Evolutionary conservation across 2,888 invertebrate genomes (phyloP), one percentile per base, ranked within the genome.

Genomic region (Petrolisthes cinctipes): DNA sequence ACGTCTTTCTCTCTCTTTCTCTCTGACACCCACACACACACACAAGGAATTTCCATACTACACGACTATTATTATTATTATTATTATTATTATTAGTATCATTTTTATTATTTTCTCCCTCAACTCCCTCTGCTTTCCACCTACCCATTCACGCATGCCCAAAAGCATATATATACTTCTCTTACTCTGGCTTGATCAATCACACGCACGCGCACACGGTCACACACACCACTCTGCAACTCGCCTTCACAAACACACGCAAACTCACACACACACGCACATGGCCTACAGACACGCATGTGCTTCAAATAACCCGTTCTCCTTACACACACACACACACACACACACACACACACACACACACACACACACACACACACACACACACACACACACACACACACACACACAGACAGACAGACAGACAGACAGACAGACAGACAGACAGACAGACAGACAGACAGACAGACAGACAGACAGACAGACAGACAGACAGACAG

Each of bases 381-480:
- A 23, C 51, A 4, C 14, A 76, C 3, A 76, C 73, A 73, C 73
- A 75, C 20, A 20, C 6, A 75, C 4, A 75, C 37, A 75, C 6
- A 75, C 75, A 75, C 20, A 75, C 75, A 23, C 6, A 23, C 6
- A 75, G 20, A 75, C 75, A 75, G 23, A 75, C 75, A 75, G 11
- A 75, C 75, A 75, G 7, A 61, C 61, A 61, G 7, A 61, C 14
- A 61, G 7, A 61, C 14, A 61, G 6, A 61, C 61, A 61, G 6
- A 61, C 7, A 61, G 7, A 61, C 14, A 14, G 7, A 61, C 7
- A 14, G 7, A 61, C 61, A 61, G 7, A 61, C 61, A 61, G 14
- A 61, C 14, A 61, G 61, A 61, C 14, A 61, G 61, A 61, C 23
- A 20, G 61, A 61, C 14, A 61, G 61, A 61, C 14, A 61, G 61